phyloP scores from a whole-genome alignment of 2,113 vertebrate genomes.

The Pollimyrus isidori region DNA sequence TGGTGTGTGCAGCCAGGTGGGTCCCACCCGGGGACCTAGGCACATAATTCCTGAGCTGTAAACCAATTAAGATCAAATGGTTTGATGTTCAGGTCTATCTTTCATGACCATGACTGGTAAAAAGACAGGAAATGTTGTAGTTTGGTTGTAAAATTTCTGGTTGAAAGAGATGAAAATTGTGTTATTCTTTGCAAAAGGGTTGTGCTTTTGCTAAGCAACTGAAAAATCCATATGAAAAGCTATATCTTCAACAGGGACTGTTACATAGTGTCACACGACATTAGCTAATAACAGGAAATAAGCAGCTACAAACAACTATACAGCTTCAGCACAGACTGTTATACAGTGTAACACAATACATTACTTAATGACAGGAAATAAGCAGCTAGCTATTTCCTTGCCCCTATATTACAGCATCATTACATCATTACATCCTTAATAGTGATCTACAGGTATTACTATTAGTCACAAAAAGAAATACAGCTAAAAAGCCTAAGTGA shows the following conservation, averaged over 20 bases:
- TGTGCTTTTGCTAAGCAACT: background rate
- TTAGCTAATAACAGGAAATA: background rate
- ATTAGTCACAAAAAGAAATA: background rate
- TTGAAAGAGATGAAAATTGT: background rate
- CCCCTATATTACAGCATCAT: background rate
- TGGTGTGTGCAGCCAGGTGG: background rate
- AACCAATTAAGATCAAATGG: background rate
- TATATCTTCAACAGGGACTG: background rate
- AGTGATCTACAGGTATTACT: background rate
- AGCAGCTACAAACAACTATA: background rate
- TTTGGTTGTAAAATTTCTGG: background rate
- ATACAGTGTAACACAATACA: background rate
- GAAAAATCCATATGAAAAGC: background rate
- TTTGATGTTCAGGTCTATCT: background rate
- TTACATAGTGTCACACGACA: background rate
- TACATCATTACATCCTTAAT: background rate
- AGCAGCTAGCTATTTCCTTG: background rate
- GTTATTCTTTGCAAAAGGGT: background rate
- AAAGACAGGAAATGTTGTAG: background rate
- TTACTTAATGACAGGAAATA: background rate
- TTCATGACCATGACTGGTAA: background rate
- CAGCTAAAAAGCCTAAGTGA: background rate
- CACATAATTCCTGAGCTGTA: background rate
- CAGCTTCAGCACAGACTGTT: background rate
- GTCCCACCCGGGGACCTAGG: background rate